Base-by-base conservation (phyloP, 2,113 vertebrate species). In the Anser cygnoides region DNA sequence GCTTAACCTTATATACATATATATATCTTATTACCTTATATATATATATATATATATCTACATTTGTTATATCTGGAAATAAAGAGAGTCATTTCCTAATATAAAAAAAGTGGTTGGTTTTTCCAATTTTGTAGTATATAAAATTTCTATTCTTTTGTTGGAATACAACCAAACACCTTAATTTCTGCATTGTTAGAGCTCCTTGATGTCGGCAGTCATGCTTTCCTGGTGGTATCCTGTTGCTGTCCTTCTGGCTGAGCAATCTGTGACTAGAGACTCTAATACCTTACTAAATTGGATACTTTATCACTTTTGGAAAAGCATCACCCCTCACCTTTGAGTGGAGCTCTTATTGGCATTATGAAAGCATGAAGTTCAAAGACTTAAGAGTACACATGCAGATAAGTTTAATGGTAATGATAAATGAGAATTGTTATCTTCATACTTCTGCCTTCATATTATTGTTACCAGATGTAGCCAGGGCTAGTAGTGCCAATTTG, bases 371-470 rank as follows among this genome's bases (percentile, higher is more conserved):
- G n/a, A 65, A 89, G 71, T 96, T 95, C 90, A 93, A 92, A 95
- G 87, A 52, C 72, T 81, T 73, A 54, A 62, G 82, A 86, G 20
- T 71, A 41, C 13, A 7, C 74, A 70, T 91, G 49, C 59, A 96
- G 78, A 91, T 95, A 93, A 92, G 39, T 91, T 94, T 95, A 94
- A 93, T 79, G 54, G 77, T 89, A 92, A 97, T 87, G 92, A 91
- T 97, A 94, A 94, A 96, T 96, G 89, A 80, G 77, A 96, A 82
- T 89, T 85, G 93, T 94, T 96, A 96, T 95, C 92, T 91, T 92
- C 92, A 75, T 95, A 50, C 79, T 94, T 92, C 68, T 92, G 80
- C 54, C 44, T 89, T 95, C 10, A 1, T 73, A 49, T 95, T 93
- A 97, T 94, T 89, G 79, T 95, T 96, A 90, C 61, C 95, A 97